A percentile compares a stretch with the other conserved stretches of the same genome.
phyloP scores from a whole-genome alignment of 2,888 invertebrate species.

The Tanytarsus gracilentus region DNA sequence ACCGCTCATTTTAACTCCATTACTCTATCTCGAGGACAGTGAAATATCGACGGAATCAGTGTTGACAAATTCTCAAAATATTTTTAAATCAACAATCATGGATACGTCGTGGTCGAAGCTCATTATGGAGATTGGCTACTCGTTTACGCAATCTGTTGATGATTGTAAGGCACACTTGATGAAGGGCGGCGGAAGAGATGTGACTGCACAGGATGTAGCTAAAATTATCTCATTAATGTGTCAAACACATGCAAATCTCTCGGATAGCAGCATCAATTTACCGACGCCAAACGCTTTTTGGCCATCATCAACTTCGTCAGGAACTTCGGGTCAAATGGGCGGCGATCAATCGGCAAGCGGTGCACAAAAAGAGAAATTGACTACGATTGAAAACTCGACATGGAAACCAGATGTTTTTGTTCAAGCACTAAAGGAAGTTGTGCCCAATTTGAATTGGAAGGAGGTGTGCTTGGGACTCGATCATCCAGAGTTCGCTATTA shows the following conservation, averaged over 20 bases:
- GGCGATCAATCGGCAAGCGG: conserved; percentile 32
- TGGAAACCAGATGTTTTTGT: conserved; percentile 95
- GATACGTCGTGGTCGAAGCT: conserved; percentile 77
- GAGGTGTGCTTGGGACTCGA: conserved; percentile 88
- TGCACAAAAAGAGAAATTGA: conserved; percentile 33
- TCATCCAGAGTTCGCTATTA: conserved; percentile 78
- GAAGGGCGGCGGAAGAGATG: conserved; percentile 71
- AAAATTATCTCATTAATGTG: conserved; percentile 80
- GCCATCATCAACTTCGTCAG: conserved; percentile 40
- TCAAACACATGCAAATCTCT: conserved; percentile 57
- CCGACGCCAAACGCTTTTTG: conserved; percentile 61
- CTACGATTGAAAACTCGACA: conserved; percentile 44
- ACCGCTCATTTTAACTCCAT: conserved; percentile 80
- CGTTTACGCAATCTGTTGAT: conserved; percentile 76
- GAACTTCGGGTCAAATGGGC: no score
- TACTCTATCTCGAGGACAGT: conserved; percentile 72
- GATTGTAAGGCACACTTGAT: conserved; percentile 78
- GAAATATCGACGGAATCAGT: conserved; percentile 55
- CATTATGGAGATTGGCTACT: conserved; percentile 79
- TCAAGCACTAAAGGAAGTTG: conserved; percentile 81
- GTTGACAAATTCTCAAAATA: conserved; percentile 54
- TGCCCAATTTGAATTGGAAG: conserved; percentile 81
- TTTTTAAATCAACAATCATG: conserved; percentile 49
- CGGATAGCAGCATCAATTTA: conserved; percentile 60
- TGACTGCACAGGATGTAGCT: conserved; percentile 76